These are phyloP conservation scores for Tarsius wallacei DNA, from an alignment of 2,797 vertebrate species.

Conservation along the genomic window DNA sequence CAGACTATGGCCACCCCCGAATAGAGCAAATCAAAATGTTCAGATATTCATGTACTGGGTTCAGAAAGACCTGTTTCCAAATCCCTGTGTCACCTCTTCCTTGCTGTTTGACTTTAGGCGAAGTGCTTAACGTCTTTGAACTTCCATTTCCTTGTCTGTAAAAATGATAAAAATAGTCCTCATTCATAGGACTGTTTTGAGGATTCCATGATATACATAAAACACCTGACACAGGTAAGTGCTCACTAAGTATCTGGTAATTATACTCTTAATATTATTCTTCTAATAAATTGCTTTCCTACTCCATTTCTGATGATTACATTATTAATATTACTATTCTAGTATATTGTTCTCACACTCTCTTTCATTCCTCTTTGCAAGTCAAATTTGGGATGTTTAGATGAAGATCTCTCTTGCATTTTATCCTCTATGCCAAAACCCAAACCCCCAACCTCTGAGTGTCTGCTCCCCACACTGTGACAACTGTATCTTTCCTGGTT, in stretches of 20 bases:
- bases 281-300: too few relatives aligned
- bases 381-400: neutral
- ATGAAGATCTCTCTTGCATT: neutral
- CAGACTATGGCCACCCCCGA: accelerated
- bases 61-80: neutral
- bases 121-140: neutral
- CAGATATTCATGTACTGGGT: accelerated
- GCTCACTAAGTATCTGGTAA: neutral
- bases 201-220: neutral
- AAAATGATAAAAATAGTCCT: neutral
- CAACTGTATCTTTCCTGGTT: constrained; percentile 42
- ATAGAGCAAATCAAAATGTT: neutral
- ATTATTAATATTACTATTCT: neutral
- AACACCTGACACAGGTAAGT: neutral
- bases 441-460: constrained; percentile 5
- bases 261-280: neutral
- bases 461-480: neutral
- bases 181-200: neutral
- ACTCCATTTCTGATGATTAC: neutral
- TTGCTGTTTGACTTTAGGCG: neutral
- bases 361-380: neutral
- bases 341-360: too few relatives aligned
- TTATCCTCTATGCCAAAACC: neutral
- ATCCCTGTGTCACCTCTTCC: neutral
- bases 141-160: neutral